These are phyloP conservation scores for Oplegnathus fasciatus DNA, from an alignment of 2,113 vertebrate genomes.

Conservation along the genomic window DNA sequence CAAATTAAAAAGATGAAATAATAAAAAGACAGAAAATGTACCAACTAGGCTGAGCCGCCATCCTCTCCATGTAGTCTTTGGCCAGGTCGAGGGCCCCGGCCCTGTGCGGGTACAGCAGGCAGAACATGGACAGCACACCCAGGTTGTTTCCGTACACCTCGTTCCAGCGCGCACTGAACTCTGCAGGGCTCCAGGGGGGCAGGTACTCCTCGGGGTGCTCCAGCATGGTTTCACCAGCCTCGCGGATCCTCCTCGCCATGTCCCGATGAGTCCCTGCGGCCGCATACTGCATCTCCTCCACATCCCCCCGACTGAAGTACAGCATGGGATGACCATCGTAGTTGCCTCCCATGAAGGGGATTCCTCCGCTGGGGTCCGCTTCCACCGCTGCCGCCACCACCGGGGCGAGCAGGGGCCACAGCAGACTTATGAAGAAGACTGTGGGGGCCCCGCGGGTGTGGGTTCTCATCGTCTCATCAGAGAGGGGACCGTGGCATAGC, in stretches of 20 bases:
- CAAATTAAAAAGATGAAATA: conserved; percentile 11
- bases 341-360: conserved; percentile 93
- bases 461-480: conserved; percentile 96
- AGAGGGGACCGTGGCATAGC: conserved; percentile 89
- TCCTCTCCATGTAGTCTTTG: conserved; percentile 99
- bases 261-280: conserved; percentile 87
- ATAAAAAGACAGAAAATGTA: conserved; percentile 87
- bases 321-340: conserved; percentile 97
- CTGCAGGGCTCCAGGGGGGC: conserved; percentile 93
- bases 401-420: conserved; percentile 85
- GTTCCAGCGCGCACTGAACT: conserved; percentile 96
- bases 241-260: conserved; percentile 87
- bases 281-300: conserved; percentile 87
- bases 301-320: conserved; percentile 90
- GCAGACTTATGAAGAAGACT: conserved; percentile 94
- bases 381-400: conserved; percentile 50
- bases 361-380: conserved; percentile 84
- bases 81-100: conserved; percentile 91
- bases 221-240: conserved; percentile 93
- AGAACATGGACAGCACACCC: conserved; percentile 95
- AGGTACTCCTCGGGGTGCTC: conserved; percentile 92
- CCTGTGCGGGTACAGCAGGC: conserved; percentile 94
- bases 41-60: conserved; percentile 99
- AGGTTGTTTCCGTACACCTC: conserved; percentile 99
- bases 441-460: conserved; percentile 96